Base-by-base conservation (phyloP, 2,113 vertebrate genomes). In the Parotia lawesii region DNA sequence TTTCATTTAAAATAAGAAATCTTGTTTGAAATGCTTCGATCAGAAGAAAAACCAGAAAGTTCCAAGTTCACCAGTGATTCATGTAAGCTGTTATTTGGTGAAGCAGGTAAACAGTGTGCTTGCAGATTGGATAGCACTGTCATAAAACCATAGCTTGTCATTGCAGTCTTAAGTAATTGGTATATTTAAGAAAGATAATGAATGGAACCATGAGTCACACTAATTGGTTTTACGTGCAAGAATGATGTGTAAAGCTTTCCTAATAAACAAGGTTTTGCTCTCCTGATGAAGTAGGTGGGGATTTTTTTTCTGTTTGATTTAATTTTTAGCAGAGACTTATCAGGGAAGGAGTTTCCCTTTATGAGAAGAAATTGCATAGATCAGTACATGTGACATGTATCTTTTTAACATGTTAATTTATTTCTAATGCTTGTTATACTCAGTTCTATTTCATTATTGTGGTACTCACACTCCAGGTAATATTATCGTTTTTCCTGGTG, bases 371-470 rank as follows among this genome's bases (percentile, higher is more conserved):
- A 93, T 87, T 92, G 62, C 75, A 53, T 33, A 84, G 75, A 89
- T 88, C 84, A 85, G 35, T 65, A 87, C 61, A 73, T 33, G 51
- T 75, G 73, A 64, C 53, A 7, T 48, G 27, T 89, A 35, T 84
- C 35, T 90, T 64, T 64, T 76, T 47, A 94, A 87, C 45, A 69
- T 77, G 54, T 76, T 92, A 88, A 93, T 97, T 83, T 80, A 74
- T 94, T 95, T 96, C 44, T 67, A 91, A 94, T 84, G 27, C 67
- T 89, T 94, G 45, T 89, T 96, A 73, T 85, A 56, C 15, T 79
- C 62, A 79, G 11, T 93, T 95, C 57, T 95, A n/a, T 80, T 96
- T 97, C 95, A 94, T 96, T 95, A 94, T 92, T 38, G 62, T 90
- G 62, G 27, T 88, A 80, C 69, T 95, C 17, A 1, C 71, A 65